phyloP scores from a whole-genome alignment of 2,888 invertebrate genomes.

The Palloptera scutellata region DNA sequence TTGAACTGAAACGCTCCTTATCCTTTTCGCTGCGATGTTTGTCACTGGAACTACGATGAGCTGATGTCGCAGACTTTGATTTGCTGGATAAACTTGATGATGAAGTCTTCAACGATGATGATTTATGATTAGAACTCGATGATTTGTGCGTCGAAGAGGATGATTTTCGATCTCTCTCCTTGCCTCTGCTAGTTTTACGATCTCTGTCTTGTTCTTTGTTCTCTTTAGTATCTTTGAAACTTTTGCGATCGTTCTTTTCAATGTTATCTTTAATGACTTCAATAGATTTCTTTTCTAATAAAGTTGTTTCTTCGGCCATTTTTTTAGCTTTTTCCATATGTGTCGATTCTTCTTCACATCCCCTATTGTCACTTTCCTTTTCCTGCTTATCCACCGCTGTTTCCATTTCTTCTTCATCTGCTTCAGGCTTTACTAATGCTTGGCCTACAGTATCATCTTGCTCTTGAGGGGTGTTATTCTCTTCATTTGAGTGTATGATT shows the following conservation, averaged over 20 bases:
- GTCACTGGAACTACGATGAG: constrained; percentile 59
- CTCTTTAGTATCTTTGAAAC: constrained; percentile 40
- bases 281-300: constrained; percentile 31
- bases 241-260: constrained; percentile 49
- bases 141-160: constrained; percentile 63
- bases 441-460: constrained; percentile 31
- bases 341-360: constrained; percentile 53
- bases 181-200: constrained; percentile 49
- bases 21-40: constrained; percentile 62
- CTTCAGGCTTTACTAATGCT: constrained; percentile 20
- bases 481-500: constrained; percentile 15
- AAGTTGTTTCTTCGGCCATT: constrained; percentile 36
- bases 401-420: constrained; percentile 18
- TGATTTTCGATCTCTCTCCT: constrained; percentile 58
- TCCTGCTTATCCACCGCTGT: constrained; percentile 37
- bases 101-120: constrained; percentile 54
- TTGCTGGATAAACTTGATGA: constrained; percentile 47
- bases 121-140: constrained; percentile 24
- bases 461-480: constrained; percentile 19
- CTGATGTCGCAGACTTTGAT: constrained; percentile 50
- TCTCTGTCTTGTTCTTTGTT: constrained; percentile 34
- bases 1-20: constrained; percentile 45
- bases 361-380: constrained; percentile 54
- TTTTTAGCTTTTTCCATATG: constrained; percentile 56
- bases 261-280: constrained; percentile 42